These are phyloP conservation scores for Helicoverpa assulta DNA, from an alignment of 2,888 invertebrate genomes.

Conservation along the genomic window DNA sequence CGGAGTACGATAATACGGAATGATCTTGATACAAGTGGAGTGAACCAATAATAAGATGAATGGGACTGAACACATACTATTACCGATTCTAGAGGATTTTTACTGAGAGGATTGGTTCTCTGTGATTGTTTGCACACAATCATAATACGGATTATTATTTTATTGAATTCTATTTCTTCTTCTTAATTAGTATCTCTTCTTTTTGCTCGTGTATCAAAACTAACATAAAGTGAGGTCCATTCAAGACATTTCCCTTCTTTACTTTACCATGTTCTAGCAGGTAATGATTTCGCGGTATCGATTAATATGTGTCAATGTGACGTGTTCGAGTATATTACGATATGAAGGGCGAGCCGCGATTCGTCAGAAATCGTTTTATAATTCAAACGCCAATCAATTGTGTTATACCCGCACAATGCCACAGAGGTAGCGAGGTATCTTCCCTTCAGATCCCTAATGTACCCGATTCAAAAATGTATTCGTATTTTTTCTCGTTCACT, in stretches of 20 bases:
- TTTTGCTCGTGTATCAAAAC: background rate
- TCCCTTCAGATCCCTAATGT: constrained; percentile 12
- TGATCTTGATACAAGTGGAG: constrained; percentile 23
- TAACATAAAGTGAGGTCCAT: background rate
- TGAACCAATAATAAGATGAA: constrained; percentile 4
- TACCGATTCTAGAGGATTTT: constrained; percentile 8
- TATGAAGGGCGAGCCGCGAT: constrained; percentile 43
- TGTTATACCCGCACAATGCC: constrained; percentile 30
- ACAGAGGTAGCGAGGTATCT: constrained; percentile 13
- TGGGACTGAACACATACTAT: background rate
- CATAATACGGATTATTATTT: background rate
- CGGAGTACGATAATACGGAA: constrained; percentile 36
- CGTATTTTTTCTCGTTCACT: background rate
- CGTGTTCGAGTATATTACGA: constrained; percentile 41
- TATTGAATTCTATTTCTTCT: background rate
- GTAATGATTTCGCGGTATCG: constrained; percentile 20
- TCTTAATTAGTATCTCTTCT: background rate
- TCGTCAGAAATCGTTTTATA: constrained; percentile 62
- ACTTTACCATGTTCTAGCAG: constrained; percentile 15
- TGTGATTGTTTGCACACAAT: too few relatives aligned
- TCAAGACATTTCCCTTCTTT: background rate
- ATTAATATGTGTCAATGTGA: constrained; percentile 36
- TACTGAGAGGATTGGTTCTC: background rate
- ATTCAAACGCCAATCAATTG: constrained; percentile 57
- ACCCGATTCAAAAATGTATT: background rate